Base-by-base conservation (phyloP, 2,113 vertebrate genomes). In the Pseudorasbora parva region DNA sequence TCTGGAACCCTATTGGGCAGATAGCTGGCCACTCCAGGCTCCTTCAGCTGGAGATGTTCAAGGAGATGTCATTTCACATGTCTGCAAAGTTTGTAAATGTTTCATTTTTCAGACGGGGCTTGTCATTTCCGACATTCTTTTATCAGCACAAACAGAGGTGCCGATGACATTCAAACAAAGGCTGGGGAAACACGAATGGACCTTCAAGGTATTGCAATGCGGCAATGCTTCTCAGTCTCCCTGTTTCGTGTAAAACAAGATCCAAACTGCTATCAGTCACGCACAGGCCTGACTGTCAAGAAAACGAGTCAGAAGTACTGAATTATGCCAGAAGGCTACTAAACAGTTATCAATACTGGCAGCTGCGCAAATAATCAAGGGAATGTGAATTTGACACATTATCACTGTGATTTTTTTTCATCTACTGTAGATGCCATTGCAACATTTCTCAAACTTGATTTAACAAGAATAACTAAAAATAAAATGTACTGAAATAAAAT, bases 161-260 rank as follows among this genome's bases (percentile, higher is more conserved):
- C 76, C 27, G 21, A 81, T 54, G 33, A 37, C 66, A 69, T 74
- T 80, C 57, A 87, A 76, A 84, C 62, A 69, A 17, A 77, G 82
- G 4, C 62, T 25, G 17, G 27, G 19, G 56, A 47, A 81, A 69
- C 77, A 75, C 12, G 1, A 56, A 37, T 27, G 37, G 27, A 54
- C 54, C 49, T 83, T 74, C 27, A n/a, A 79, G 33, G 23, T 80
- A 54, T 54, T 56, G 76, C 21, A 59, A 86, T 81, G 12, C 51
- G 17, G 6, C 27, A 69, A 80, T 41, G 21, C 49, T 1, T 4
- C 69, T 49, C 41, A 37, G 33, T 62, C 73, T 78, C 64, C 73
- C 64, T 82, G 80, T 59, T 78, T 60, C 43, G 45, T 8, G 17
- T 25, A n/a, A 17, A 25, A 60, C 30, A 4, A 14, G 30, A 76